phyloP scores from a whole-genome alignment of 2,888 invertebrate species.

The Axea sp. region DNA sequence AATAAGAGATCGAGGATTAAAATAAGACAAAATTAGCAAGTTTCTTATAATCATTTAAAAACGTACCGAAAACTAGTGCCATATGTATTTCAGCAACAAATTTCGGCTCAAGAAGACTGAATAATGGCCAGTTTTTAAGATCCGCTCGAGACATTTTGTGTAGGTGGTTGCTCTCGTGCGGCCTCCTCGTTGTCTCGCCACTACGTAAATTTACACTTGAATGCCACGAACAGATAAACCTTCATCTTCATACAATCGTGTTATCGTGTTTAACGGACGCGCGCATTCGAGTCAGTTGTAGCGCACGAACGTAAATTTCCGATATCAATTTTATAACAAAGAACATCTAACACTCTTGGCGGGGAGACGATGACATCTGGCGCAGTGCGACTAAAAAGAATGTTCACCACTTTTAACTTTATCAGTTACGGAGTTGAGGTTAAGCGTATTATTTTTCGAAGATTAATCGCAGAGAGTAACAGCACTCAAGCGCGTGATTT shows the following conservation, averaged over 20 bases:
- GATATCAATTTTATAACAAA: slow-evolving; percentile 31
- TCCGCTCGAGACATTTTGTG: slow-evolving; percentile 72
- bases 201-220: slow-evolving; percentile 32
- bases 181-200: slow-evolving; percentile 13
- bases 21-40: slow-evolving; percentile 6
- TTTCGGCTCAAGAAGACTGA: slow-evolving; percentile 80
- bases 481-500: neutral
- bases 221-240: slow-evolving; percentile 38
- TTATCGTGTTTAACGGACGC: slow-evolving; percentile 31
- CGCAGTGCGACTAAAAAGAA: neutral
- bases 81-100: slow-evolving; percentile 80
- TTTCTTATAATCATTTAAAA: too few relatives aligned
- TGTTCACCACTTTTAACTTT: neutral
- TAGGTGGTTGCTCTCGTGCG: neutral
- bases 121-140: slow-evolving; percentile 82
- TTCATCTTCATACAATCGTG: slow-evolving; percentile 44
- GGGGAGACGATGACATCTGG: slow-evolving; percentile 20
- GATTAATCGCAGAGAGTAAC: neutral
- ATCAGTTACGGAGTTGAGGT: neutral
- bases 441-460: neutral
- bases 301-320: slow-evolving; percentile 8
- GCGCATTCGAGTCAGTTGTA: slow-evolving; percentile 1
- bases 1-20: too few relatives aligned
- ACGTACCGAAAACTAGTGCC: slow-evolving; percentile 81
- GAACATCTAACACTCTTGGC: neutral